Evolutionary conservation across 1,140 invertebrate genomes (phyloP), one percentile per base, ranked within the genome.

Genomic region (Chymomyza costata): DNA sequence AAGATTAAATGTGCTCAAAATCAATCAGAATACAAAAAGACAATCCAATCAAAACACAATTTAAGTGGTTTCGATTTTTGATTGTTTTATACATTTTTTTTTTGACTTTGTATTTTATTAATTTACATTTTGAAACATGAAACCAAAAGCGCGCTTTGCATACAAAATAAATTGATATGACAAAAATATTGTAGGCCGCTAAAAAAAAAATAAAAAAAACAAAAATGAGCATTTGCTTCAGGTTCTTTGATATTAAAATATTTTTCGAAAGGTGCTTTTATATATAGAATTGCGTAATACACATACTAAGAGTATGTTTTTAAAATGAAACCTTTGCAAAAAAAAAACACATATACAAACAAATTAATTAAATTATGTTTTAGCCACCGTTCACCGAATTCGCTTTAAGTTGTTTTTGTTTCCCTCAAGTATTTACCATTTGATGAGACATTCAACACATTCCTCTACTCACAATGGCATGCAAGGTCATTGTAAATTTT

Each of bases 401-500:
- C n/a, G n/a, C n/a, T n/a, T 28, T 28, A 6, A 6, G 25, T 28
- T 5, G 25, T 28, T 28, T 5, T 28, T 28, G 25, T 28, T 28
- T 28, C 25, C 5, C 25, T 28, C 25, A 28, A 10, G 10, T 28
- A 28, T 10, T 28, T 28, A 6, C 25, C 18, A 49, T 49, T 49
- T 49, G 46, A 38, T 49, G 18, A 37, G 46, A 39, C 46, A 49
- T 49, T 49, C 46, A 49, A 11, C 25, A 28, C 5, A 28, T 6
- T 10, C 5, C 5, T 15, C 17, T 49, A 17, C 38, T 38, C 38
- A 39, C 25, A 16, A 31, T 41, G 48, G 48, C 37, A 51, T 51
- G 48, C 48, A 41, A 51, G 48, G 48, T 51, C 48, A 39, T 3
- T n/a, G 25, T 35, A 18, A 16, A 35, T 35, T 49, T 38, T 49